These are phyloP conservation scores for Malacoraja senta DNA, from an alignment of 2,797 vertebrate genomes.

Conservation along the genomic window DNA sequence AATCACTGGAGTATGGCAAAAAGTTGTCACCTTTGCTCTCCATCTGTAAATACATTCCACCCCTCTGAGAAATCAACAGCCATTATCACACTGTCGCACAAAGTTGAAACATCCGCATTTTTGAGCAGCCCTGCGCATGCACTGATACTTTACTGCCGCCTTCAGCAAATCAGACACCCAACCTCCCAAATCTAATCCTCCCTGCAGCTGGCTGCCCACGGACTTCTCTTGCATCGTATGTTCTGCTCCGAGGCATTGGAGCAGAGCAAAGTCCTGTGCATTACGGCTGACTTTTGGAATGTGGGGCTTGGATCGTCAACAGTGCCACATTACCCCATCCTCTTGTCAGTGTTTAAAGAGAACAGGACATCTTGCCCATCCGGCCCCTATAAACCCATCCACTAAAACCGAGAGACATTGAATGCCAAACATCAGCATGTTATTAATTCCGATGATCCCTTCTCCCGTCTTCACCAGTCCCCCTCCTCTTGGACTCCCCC, in stretches of 20 bases:
- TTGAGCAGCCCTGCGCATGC: neutral
- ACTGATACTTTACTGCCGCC: neutral
- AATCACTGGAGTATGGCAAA: conserved; percentile 28
- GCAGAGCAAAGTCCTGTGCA: neutral
- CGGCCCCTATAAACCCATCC: neutral
- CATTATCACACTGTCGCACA: neutral
- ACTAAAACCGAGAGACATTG: no score
- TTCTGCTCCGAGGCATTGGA: neutral
- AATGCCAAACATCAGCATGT: neutral
- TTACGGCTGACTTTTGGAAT: neutral
- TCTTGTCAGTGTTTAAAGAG: neutral
- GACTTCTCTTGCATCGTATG: neutral
- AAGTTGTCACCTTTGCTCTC: neutral
- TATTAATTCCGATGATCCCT: neutral
- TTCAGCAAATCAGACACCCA: neutral
- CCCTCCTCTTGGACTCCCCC: no score
- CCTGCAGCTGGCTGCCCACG: neutral
- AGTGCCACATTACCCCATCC: neutral
- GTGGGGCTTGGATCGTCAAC: neutral
- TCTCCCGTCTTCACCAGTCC: no score
- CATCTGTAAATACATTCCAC: conserved; percentile 29
- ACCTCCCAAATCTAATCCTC: neutral
- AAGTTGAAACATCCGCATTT: conserved; percentile 29
- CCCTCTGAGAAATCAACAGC: conserved; percentile 13
- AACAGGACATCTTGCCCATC: neutral